Evolutionary conservation across 1,140 invertebrate genomes (phyloP).

Genomic region (Leptinotarsa defecta): DNA sequence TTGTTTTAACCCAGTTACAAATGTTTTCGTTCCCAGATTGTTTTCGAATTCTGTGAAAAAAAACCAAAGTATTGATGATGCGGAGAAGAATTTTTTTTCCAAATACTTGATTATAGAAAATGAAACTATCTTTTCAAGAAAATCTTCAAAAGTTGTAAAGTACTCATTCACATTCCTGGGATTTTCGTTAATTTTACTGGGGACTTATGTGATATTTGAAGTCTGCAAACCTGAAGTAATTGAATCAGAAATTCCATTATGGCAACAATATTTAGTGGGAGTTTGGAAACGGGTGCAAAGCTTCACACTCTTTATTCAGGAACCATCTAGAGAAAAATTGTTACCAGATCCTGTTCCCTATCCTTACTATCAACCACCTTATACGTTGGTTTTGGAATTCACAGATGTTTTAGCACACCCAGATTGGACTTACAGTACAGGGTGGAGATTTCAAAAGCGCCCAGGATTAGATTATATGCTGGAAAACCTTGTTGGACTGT

Average conservation of each 20-base stretch:
- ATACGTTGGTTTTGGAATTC: slow-evolving; percentile 94
- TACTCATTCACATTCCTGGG: slow-evolving; percentile 48
- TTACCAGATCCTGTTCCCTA: slow-evolving; percentile 90
- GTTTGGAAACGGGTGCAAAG: slow-evolving; percentile 51
- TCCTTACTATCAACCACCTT: slow-evolving; percentile 96
- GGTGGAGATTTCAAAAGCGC: slow-evolving; percentile 92
- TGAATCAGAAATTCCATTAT: slow-evolving; percentile 68
- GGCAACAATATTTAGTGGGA: slow-evolving; percentile 72
- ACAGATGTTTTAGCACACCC: slow-evolving; percentile 96
- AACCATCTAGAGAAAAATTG: slow-evolving; percentile 92
- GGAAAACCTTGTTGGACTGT: slow-evolving; percentile 83
- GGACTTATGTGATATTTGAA: slow-evolving; percentile 63
- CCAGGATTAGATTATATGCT: slow-evolving; percentile 94
- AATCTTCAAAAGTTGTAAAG: neutral
- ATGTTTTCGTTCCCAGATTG: neutral
- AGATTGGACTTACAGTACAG: slow-evolving; percentile 89
- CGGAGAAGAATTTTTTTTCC: neutral
- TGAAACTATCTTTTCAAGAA: neutral
- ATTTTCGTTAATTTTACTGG: slow-evolving; percentile 55
- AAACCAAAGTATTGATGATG: neutral
- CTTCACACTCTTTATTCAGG: slow-evolving; percentile 67
- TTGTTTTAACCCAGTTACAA: neutral
- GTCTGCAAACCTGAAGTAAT: slow-evolving; percentile 73
- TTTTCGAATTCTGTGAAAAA: neutral
- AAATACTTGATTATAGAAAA: neutral